phyloP scores from a whole-genome alignment of 2,888 invertebrate genomes.

The Cryptus armator region DNA sequence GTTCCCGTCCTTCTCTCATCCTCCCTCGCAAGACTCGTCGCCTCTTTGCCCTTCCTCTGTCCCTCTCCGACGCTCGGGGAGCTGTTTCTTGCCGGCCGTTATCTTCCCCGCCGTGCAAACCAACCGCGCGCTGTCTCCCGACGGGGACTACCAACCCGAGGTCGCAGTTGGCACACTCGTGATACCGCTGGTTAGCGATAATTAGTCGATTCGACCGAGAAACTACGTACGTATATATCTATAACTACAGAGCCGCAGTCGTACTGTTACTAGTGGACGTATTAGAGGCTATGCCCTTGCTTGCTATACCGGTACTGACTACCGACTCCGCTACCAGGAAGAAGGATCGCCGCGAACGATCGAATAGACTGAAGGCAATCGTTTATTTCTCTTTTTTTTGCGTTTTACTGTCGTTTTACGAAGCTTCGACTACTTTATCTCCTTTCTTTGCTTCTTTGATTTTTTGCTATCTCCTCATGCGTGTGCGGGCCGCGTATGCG shows the following conservation, averaged over 20 bases:
- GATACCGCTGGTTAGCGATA: slow-evolving; percentile 65
- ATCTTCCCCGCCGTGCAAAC: slow-evolving; percentile 27
- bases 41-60: slow-evolving; percentile 65
- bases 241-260: neutral
- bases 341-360: slow-evolving; percentile 48
- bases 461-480: neutral
- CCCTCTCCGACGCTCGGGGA: slow-evolving; percentile 49
- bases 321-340: slow-evolving; percentile 39
- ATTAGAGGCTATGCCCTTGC: slow-evolving; percentile 15
- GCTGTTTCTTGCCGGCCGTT: slow-evolving; percentile 47
- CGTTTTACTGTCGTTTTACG: slow-evolving; percentile 10
- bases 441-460: neutral
- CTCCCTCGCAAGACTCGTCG: slow-evolving; percentile 57
- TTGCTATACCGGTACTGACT: slow-evolving; percentile 14
- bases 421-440: slow-evolving; percentile 12
- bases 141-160: slow-evolving; percentile 20
- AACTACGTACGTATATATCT: slow-evolving; percentile 12
- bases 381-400: neutral
- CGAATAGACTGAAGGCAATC: slow-evolving; percentile 24
- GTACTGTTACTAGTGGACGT: slow-evolving; percentile 19
- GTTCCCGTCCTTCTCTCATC: slow-evolving; percentile 29
- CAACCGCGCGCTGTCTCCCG: slow-evolving; percentile 1
- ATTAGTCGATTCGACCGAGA: slow-evolving; percentile 63
- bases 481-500: neutral
- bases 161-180: slow-evolving; percentile 58